Evolutionary conservation across 2,113 vertebrate genomes (phyloP).

Genomic region (Psammodynastes pulverulentus): DNA sequence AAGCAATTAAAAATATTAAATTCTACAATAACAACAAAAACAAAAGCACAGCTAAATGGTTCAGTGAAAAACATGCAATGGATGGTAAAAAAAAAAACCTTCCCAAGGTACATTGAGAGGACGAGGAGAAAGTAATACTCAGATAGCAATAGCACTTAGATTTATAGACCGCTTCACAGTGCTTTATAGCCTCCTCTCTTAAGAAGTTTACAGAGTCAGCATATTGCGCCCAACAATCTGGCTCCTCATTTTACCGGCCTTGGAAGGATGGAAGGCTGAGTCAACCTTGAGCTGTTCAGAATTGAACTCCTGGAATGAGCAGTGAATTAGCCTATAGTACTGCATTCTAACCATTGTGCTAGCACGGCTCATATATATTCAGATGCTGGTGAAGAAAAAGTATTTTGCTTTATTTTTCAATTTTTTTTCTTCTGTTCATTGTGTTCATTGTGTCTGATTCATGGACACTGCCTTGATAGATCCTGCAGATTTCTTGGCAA

Average conservation of each 20-base stretch:
- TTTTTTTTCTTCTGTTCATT: neutral
- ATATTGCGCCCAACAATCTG: no score
- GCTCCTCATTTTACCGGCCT: no score
- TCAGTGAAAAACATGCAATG: neutral
- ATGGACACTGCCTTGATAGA: neutral
- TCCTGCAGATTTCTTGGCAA: neutral
- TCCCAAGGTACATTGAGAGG: neutral
- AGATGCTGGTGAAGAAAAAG: neutral
- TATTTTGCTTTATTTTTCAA: neutral
- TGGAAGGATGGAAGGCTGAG: no score
- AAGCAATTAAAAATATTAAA: neutral
- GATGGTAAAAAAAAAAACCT: neutral
- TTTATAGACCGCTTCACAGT: no score
- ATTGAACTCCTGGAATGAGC: no score
- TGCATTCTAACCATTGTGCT: no score
- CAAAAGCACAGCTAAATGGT: neutral
- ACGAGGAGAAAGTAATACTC: neutral
- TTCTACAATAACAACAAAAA: neutral
- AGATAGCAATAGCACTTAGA: neutral
- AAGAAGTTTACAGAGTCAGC: no score
- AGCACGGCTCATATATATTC: no score
- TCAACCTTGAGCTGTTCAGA: no score
- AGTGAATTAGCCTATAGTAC: no score
- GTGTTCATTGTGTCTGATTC: neutral
- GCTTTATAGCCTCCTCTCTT: no score